Evolutionary conservation across 2,113 vertebrate species (phyloP).

Genomic region (Entelurus aequoreus): DNA sequence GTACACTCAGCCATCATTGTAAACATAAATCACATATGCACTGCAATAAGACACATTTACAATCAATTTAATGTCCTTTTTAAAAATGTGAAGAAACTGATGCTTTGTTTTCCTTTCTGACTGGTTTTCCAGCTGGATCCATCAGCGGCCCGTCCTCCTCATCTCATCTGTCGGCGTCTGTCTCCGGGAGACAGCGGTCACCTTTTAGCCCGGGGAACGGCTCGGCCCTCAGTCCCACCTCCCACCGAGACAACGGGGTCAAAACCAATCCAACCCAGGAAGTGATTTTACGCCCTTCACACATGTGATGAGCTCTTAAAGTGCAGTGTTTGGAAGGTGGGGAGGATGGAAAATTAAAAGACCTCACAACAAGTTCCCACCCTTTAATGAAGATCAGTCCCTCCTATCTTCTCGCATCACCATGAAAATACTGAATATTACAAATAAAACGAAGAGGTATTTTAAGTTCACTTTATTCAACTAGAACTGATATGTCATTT

Average conservation of each 20-base stretch:
- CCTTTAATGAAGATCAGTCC: slow-evolving; percentile 4
- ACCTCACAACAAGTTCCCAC: slow-evolving; percentile 23
- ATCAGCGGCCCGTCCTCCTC: slow-evolving; percentile 21
- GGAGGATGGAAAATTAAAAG: slow-evolving; percentile 19
- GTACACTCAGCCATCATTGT: not conserved
- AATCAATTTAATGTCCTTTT: not conserved
- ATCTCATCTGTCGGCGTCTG: slow-evolving; percentile 51
- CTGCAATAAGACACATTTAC: not conserved
- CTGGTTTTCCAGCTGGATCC: slow-evolving; percentile 56
- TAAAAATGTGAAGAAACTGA: not conserved
- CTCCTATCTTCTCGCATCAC: not conserved
- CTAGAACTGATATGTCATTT: too few species aligned
- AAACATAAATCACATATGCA: not conserved
- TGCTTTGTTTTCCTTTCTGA: slow-evolving; percentile 22
- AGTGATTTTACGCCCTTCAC: slow-evolving; percentile 56
- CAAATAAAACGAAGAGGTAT: too few species aligned
- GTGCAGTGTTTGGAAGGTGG: slow-evolving; percentile 17
- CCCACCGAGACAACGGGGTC: slow-evolving; percentile 43
- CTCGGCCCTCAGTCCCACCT: slow-evolving; percentile 32
- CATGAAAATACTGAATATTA: too few species aligned
- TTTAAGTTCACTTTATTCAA: too few species aligned
- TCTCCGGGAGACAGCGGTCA: slow-evolving; percentile 43
- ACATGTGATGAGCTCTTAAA: slow-evolving; percentile 41
- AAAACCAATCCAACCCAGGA: slow-evolving; percentile 48
- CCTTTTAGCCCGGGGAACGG: slow-evolving; percentile 44